These are phyloP conservation scores for Hyla sarda DNA, from an alignment of 2,113 vertebrate genomes.

Conservation along the genomic window DNA sequence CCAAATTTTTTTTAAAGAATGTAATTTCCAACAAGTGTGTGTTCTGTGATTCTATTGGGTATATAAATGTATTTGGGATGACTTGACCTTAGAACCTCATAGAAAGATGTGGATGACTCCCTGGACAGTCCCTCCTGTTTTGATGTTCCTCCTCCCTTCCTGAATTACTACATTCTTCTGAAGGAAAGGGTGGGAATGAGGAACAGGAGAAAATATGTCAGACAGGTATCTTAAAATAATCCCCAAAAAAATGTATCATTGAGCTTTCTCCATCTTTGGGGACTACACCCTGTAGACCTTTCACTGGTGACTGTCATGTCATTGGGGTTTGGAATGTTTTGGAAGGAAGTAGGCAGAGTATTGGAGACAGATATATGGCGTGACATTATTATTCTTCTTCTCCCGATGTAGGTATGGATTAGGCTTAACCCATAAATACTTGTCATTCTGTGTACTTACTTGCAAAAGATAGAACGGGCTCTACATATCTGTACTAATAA, in stretches of 20 bases:
- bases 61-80: too few relatives aligned
- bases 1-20: too few relatives aligned
- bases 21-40: too few relatives aligned
- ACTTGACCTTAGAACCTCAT: too few relatives aligned
- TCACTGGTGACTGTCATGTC: background rate
- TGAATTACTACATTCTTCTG: too few relatives aligned
- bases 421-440: background rate
- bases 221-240: background rate
- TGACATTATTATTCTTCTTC: background rate
- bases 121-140: too few relatives aligned
- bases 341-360: background rate
- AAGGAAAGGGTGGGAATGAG: background rate
- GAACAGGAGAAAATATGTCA: background rate
- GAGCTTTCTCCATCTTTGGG: background rate
- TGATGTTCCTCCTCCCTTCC: too few relatives aligned
- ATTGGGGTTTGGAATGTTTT: background rate
- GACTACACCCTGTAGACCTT: background rate
- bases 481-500: too few relatives aligned
- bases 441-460: background rate
- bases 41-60: too few relatives aligned
- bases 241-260: background rate
- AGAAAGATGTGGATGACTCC: too few relatives aligned
- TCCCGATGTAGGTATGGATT: background rate
- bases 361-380: background rate
- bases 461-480: background rate